These are phyloP conservation scores for Heliothis subflexa DNA, from an alignment of 1,140 invertebrate genomes.

Conservation along the genomic window DNA sequence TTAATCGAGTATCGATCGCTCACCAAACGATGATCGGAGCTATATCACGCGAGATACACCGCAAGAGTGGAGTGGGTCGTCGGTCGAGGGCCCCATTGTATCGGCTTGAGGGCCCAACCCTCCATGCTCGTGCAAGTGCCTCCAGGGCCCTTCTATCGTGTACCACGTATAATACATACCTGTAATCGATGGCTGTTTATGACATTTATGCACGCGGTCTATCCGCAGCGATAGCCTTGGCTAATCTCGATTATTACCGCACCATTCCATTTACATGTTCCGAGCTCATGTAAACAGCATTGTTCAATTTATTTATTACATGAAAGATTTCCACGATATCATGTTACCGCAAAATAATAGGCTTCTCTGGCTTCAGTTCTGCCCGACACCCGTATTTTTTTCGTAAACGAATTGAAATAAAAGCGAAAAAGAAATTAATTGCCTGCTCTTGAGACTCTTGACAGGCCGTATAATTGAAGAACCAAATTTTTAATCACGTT, in stretches of 20 bases:
- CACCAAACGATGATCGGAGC: slow-evolving; percentile 20
- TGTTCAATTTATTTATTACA: background rate
- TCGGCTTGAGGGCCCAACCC: slow-evolving; percentile 21
- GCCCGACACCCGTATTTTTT: slow-evolving; percentile 13
- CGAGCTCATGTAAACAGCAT: background rate
- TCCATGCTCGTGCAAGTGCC: slow-evolving; percentile 7
- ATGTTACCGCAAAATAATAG: slow-evolving; percentile 12
- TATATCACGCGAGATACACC: slow-evolving; percentile 32
- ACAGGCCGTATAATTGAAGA: slow-evolving; percentile 32
- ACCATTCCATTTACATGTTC: background rate
- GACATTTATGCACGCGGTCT: slow-evolving; percentile 5
- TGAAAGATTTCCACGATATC: background rate
- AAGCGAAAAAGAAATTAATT: slow-evolving; percentile 38
- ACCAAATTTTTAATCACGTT: slow-evolving; percentile 37
- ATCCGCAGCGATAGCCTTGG: background rate
- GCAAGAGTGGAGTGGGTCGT: slow-evolving; percentile 25
- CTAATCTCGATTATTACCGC: background rate
- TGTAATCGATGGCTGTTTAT: slow-evolving; percentile 21
- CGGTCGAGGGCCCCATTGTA: slow-evolving; percentile 37
- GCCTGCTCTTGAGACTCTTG: slow-evolving; percentile 33
- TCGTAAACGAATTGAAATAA: slow-evolving; percentile 30
- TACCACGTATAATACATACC: slow-evolving; percentile 15
- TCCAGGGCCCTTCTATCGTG: slow-evolving; percentile 15
- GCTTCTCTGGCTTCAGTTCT: background rate
- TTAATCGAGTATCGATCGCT: slow-evolving; percentile 28